Evolutionary conservation across 2,888 invertebrate species (phyloP).

Genomic region (Bhutanitis thaidina): DNA sequence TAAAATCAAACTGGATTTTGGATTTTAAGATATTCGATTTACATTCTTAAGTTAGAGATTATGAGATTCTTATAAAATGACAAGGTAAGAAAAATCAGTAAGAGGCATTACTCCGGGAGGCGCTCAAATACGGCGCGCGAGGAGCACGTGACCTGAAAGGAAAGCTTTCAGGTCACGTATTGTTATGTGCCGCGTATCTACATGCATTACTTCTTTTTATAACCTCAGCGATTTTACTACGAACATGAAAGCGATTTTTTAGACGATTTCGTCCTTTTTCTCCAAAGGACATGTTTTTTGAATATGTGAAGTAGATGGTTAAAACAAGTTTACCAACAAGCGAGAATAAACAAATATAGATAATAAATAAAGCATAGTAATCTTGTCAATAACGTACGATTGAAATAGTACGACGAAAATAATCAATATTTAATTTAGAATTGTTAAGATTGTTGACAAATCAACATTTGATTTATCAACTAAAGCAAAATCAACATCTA

Average conservation of each 20-base stretch:
- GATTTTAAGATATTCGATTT: not conserved
- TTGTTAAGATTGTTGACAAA: not conserved
- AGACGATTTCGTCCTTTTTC: not conserved
- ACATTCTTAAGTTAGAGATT: not conserved
- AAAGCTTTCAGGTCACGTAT: constrained; percentile 36
- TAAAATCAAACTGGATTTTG: no score
- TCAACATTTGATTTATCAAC: no score
- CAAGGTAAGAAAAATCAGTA: constrained; percentile 9
- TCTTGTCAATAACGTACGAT: no score
- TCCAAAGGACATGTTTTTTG: no score
- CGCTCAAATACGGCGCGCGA: constrained; percentile 5
- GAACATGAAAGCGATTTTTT: constrained; percentile 32
- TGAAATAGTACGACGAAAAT: no score
- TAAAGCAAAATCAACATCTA: no score
- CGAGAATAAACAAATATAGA: no score
- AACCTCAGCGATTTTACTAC: constrained; percentile 35
- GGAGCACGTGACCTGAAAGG: constrained; percentile 14
- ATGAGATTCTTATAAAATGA: not conserved
- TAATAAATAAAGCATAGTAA: no score
- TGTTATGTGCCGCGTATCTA: constrained; percentile 34
- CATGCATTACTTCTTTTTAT: constrained; percentile 35
- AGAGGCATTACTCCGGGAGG: constrained; percentile 2
- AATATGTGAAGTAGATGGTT: no score
- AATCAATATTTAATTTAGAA: constrained; percentile 5
- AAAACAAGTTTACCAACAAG: no score